Percentiles rank a stretch among this genome's conserved stretches.
These are phyloP conservation scores for Rhea pennata DNA, from an alignment of 2,113 vertebrate species.

Conservation along the genomic window DNA sequence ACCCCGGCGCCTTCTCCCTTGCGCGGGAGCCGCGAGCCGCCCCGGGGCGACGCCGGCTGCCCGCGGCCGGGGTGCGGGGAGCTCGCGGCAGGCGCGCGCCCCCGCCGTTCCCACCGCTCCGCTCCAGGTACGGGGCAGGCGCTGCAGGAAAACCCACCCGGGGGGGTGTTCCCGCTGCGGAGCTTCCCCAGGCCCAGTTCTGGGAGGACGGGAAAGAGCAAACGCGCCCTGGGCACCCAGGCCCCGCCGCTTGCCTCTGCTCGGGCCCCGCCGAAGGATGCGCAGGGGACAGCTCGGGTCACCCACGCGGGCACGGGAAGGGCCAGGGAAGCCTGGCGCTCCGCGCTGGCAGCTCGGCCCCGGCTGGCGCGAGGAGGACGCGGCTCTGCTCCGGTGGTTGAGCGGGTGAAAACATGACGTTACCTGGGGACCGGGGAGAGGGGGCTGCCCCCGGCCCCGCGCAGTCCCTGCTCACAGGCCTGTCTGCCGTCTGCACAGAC, in stretches of 20 bases:
- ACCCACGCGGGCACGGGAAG: neutral
- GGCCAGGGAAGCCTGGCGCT: neutral
- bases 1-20: neutral
- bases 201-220: fast-evolving
- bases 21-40: neutral
- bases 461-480: neutral
- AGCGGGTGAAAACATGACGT: neutral
- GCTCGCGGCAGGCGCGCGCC: neutral
- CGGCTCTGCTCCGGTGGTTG: neutral
- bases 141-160: no score
- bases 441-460: neutral
- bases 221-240: neutral
- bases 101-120: neutral
- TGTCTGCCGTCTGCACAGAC: neutral
- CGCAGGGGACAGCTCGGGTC: neutral
- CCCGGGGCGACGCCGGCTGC: neutral
- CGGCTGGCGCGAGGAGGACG: neutral
- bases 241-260: neutral
- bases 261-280: neutral
- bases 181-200: neutral
- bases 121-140: neutral
- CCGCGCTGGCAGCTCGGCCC: fast-evolving
- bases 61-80: neutral
- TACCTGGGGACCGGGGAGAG: neutral
- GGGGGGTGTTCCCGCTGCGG: neutral